phyloP scores from a whole-genome alignment of 2,113 vertebrate genomes.

The Myiagra hebetior region DNA sequence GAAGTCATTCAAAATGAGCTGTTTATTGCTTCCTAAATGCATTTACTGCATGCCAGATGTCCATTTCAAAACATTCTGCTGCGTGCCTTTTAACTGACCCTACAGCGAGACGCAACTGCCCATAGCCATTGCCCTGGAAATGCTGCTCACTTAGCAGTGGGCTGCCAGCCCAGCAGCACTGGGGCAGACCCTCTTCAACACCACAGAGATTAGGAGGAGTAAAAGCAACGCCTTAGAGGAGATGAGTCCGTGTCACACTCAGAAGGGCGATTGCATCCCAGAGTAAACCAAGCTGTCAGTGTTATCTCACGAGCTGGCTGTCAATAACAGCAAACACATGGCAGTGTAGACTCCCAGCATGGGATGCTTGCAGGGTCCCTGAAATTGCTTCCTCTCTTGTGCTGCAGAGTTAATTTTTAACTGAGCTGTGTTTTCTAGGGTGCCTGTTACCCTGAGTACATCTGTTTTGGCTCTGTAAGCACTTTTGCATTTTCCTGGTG shows the following conservation, averaged over 20 bases:
- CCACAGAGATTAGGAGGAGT: background rate
- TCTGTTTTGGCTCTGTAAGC: background rate
- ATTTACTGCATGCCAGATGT: slow-evolving; percentile 70
- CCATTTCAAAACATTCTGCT: slow-evolving; percentile 52
- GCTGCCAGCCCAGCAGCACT: background rate
- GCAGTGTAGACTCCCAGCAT: background rate
- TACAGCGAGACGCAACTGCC: background rate
- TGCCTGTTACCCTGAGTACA: background rate
- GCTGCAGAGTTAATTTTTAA: background rate
- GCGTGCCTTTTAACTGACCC: slow-evolving; percentile 46
- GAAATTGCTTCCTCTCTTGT: background rate
- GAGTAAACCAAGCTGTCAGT: background rate
- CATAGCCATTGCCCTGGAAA: background rate
- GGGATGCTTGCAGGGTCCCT: background rate
- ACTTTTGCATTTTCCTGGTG: background rate
- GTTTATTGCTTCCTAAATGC: slow-evolving; percentile 75
- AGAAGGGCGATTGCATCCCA: fast-evolving
- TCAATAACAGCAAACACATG: background rate
- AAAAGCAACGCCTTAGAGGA: background rate
- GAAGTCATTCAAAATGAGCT: slow-evolving; percentile 66
- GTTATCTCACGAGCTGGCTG: background rate
- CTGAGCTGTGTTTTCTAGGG: background rate
- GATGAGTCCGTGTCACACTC: background rate
- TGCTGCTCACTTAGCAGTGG: background rate
- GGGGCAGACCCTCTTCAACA: background rate